Evolutionary conservation across 2,888 invertebrate species (phyloP).

Genomic region (Acronicta aceris): DNA sequence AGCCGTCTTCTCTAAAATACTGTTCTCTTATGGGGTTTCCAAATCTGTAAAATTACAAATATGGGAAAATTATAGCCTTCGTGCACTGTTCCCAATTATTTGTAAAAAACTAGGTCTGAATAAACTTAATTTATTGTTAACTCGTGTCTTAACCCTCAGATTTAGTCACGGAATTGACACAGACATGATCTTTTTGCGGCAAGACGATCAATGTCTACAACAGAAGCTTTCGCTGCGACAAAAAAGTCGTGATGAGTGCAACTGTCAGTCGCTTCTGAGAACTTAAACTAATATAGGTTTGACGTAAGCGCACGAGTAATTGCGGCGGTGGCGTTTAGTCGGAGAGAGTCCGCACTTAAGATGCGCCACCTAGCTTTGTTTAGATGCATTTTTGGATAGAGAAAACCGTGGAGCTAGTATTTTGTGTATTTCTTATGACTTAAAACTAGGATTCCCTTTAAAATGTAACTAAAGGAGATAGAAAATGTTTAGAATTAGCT

Average conservation of each 20-base stretch:
- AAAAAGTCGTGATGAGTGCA: conserved; percentile 38
- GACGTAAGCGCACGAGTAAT: conserved; percentile 52
- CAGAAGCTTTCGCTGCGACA: conserved; percentile 36
- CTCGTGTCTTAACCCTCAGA: background rate
- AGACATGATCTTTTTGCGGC: background rate
- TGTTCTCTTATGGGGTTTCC: no score
- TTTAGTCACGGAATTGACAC: background rate
- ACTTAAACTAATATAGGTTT: conserved; percentile 52
- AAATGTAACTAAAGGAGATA: no score
- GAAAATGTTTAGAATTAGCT: no score
- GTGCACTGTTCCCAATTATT: no score
- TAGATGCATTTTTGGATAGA: conserved; percentile 74
- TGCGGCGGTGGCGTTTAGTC: conserved; percentile 35
- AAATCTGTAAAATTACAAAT: no score
- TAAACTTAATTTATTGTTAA: background rate
- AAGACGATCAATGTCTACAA: background rate
- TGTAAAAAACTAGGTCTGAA: no score
- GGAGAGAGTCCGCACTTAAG: conserved; percentile 75
- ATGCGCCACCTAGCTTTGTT: conserved; percentile 76
- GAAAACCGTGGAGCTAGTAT: conserved; percentile 57
- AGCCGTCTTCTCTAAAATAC: no score
- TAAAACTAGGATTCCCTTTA: no score
- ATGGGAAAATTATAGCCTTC: no score
- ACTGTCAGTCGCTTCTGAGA: conserved; percentile 46
- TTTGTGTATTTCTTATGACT: background rate